Evolutionary conservation across 92 coral and sea anemone species (phyloP).

Genomic region (Phenganax marumi): DNA sequence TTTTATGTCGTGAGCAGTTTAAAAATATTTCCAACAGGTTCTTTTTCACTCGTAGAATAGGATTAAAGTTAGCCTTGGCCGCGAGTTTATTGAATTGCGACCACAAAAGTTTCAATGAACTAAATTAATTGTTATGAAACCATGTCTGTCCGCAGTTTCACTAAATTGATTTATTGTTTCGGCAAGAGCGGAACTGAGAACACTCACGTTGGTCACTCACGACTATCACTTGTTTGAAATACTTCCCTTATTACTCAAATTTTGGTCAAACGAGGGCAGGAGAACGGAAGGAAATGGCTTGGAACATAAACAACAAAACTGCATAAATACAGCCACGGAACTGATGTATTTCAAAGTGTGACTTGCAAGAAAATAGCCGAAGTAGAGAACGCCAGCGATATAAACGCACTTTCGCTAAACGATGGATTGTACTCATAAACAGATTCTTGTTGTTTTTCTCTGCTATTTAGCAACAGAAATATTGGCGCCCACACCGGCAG

Average conservation of each 20-base stretch:
- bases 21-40: neutral
- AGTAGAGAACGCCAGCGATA: neutral
- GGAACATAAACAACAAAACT: conserved; percentile 5
- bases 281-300: conserved; percentile 12
- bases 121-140: conserved; percentile 6
- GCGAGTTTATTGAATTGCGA: neutral
- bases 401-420: neutral
- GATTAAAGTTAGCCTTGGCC: conserved; percentile 5
- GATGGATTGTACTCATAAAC: neutral
- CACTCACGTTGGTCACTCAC: neutral
- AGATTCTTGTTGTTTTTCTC: neutral
- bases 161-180: conserved; percentile 27
- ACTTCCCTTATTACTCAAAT: conserved; percentile 3
- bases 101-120: conserved; percentile 7
- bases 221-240: neutral
- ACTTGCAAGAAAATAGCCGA: neutral
- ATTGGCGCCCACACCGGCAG: conserved; percentile 17
- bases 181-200: conserved; percentile 16
- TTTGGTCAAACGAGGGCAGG: conserved; percentile 10
- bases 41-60: neutral
- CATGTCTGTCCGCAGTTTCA: neutral
- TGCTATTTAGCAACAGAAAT: conserved; percentile 25
- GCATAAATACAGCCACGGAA: conserved; percentile 8
- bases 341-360: neutral
- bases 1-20: neutral